These are phyloP conservation scores for Festucalex cinctus DNA, from an alignment of 2,113 vertebrate species.

Conservation along the genomic window DNA sequence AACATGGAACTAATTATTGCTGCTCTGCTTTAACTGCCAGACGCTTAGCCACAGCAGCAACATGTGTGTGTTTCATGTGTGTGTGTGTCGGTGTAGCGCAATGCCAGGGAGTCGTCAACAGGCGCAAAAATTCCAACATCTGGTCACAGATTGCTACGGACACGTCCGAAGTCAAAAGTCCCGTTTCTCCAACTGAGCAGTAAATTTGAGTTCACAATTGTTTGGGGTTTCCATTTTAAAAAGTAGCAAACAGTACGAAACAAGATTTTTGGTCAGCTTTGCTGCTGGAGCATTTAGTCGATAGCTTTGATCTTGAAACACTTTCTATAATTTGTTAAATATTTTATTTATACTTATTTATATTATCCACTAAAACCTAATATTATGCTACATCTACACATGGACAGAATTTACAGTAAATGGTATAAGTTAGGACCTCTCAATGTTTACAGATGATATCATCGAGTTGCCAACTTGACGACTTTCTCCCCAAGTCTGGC, in stretches of 20 bases:
- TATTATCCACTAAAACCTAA: no score
- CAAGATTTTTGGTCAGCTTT: background rate
- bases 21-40: slow-evolving; percentile 31
- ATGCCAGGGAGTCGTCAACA: slow-evolving; percentile 59
- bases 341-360: no score
- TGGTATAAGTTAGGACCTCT: no score
- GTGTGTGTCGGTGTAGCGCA: slow-evolving; percentile 14
- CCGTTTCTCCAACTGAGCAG: background rate
- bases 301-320: no score
- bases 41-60: slow-evolving; percentile 21
- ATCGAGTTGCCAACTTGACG: no score
- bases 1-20: slow-evolving; percentile 63
- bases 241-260: background rate
- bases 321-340: no score
- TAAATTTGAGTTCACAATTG: background rate
- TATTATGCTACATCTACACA: no score
- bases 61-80: slow-evolving; percentile 28
- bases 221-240: background rate
- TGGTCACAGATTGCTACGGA: slow-evolving; percentile 51
- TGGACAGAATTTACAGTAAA: no score
- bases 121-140: slow-evolving; percentile 71
- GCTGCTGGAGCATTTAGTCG: background rate
- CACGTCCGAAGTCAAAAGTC: slow-evolving; percentile 4
- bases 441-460: no score
- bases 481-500: no score